Evolutionary conservation across 2,797 vertebrate species (phyloP).

Genomic region (Pygocentrus nattereri): DNA sequence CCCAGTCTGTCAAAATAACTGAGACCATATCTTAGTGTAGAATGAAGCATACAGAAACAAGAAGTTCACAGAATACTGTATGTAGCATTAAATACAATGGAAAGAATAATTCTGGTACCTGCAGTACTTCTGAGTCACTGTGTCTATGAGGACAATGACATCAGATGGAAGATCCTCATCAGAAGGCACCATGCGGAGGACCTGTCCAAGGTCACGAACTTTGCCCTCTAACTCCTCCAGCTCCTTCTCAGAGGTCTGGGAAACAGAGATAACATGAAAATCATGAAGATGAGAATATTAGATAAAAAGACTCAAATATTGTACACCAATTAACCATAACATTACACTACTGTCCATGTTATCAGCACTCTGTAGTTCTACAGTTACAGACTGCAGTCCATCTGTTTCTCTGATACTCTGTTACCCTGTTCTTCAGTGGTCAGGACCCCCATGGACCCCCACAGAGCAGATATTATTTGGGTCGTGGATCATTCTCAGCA

Average conservation of each 20-base stretch:
- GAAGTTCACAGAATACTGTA: too few relatives aligned
- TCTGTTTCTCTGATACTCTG: too few relatives aligned
- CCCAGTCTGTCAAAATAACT: not conserved
- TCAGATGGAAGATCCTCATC: constrained; percentile 69
- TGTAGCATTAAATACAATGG: not conserved
- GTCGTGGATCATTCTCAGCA: too few relatives aligned
- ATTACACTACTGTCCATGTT: too few relatives aligned
- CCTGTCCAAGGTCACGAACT: constrained; percentile 70
- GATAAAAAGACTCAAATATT: not conserved
- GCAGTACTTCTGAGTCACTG: constrained; percentile 74
- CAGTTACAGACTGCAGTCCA: too few relatives aligned
- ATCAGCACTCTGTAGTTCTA: too few relatives aligned
- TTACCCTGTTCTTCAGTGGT: too few relatives aligned
- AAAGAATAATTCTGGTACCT: constrained; percentile 63
- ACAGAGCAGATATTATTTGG: too few relatives aligned
- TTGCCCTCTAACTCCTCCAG: constrained; percentile 68
- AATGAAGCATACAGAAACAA: too few relatives aligned
- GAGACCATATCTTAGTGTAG: not conserved
- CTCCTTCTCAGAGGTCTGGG: constrained; percentile 73
- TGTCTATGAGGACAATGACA: constrained; percentile 61
- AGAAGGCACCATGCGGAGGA: constrained; percentile 52
- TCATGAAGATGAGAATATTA: not conserved
- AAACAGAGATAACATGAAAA: constrained; percentile 8
- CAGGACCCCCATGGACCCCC: too few relatives aligned
- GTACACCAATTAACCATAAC: too few relatives aligned